Conservation (phyloP, 2,888 invertebrate genomes). For the Pedicia rivosa region DNA sequence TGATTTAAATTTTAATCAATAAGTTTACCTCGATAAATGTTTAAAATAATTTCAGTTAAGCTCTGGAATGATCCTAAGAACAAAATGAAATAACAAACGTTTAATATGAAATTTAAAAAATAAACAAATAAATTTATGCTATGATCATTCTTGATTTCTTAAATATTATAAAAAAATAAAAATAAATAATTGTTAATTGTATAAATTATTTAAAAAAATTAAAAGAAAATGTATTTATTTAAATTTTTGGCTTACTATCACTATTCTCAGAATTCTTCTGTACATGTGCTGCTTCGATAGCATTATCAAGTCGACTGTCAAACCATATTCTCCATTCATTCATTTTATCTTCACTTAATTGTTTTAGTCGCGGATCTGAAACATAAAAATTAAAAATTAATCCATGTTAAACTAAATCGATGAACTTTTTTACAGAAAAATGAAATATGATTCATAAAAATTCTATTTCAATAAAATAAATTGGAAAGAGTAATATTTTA, state of each 20-base stretch:
- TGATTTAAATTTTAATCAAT: not conserved
- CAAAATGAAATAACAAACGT: no score
- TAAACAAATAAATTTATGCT: conserved; percentile 5
- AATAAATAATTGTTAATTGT: conserved; percentile 12
- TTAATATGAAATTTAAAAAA: not conserved
- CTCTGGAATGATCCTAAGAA: conserved; percentile 30
- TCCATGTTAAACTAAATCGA: not conserved
- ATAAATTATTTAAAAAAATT: not conserved
- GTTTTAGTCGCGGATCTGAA: conserved; percentile 65
- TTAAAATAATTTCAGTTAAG: conserved; percentile 30
- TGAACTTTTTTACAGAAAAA: not conserved
- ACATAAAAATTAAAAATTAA: conserved; percentile 6
- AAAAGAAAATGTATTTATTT: not conserved
- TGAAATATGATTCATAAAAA: no score
- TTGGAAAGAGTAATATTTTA: conserved; percentile 11
- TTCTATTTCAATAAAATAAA: no score
- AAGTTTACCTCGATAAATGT: conserved; percentile 36
- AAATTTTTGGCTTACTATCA: conserved; percentile 23
- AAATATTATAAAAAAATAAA: not conserved
- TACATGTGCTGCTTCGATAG: conserved; percentile 61
- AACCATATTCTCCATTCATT: conserved; percentile 63
- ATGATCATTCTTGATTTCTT: conserved; percentile 12
- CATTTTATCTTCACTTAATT: conserved; percentile 53
- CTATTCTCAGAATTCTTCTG: conserved; percentile 28
- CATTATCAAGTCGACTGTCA: conserved; percentile 66